Evolutionary conservation across 2,888 invertebrate species (phyloP), one percentile per base, ranked within the genome.

Genomic region (Hyalella azteca): DNA sequence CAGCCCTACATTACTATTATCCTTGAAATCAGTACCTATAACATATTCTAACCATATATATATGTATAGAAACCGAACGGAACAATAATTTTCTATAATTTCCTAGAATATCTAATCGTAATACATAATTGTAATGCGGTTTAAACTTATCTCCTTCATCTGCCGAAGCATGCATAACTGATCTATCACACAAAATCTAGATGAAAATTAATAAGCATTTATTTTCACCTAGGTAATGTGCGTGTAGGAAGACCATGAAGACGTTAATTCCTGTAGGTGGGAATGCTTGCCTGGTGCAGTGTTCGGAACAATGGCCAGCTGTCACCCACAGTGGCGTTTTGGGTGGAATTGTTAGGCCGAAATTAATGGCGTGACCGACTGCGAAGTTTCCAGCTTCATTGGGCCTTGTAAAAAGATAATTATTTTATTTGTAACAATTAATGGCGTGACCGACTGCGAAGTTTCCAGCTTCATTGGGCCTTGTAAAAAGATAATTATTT

Each of bases 211-310:
- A 66, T 5, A 13, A 19, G 4, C 0, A 11, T 29, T 0, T 32
- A 87, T 93, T 93, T 79, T 92, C 91, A 0, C 94, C 95, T 1
- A 81, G 40, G 50, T 79, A 79, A 59, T 82, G 95, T 0, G 94
- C 94, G 87, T 95, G 95, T 7, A 95, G 89, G 39, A 94, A 90
- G 0, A 94, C 94, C 0, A 94, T 94, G 2, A 95, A 92, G 3
- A 95, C 91, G 87, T 93, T 94, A 79, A 95, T 92, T 0, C 95
- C 95, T 29, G 91, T 91, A 83, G 92, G 91, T 0, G 95, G 95
- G 87, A 95, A 91, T 87, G 93, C 91, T 93, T 93, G 88, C 11
- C 66, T 45, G 40, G 79, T 81, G 29, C 81, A 81, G 50, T 45
- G 77, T 0, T 77, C 39, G 39, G 81, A 41, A 29, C 81, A 81